Percentiles rank a stretch among this genome's conserved stretches.
Conservation (phyloP, 2,888 invertebrate species). For the Rhimphoctona megacephalus region DNA sequence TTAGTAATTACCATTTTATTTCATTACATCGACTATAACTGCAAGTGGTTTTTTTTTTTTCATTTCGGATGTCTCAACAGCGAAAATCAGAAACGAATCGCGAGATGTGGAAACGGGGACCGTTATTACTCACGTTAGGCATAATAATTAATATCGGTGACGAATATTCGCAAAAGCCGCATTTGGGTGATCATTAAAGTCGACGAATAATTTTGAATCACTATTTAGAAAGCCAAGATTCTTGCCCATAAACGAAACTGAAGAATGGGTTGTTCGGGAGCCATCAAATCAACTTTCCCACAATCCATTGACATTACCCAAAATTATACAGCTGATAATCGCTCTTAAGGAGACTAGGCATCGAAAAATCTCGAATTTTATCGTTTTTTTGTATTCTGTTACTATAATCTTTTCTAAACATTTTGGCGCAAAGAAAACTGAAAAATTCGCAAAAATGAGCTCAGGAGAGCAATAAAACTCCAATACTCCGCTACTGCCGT, state of each 20-base stretch:
- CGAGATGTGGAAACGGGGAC: neutral
- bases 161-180: neutral
- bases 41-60: neutral
- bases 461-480: no score
- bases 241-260: neutral
- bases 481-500: no score
- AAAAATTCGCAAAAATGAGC: no score
- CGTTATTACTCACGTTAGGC: neutral
- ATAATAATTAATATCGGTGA: neutral
- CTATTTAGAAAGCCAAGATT: neutral
- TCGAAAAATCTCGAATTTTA: no score
- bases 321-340: neutral
- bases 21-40: neutral
- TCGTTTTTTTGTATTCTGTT: no score
- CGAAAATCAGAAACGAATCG: neutral
- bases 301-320: neutral
- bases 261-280: neutral
- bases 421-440: no score
- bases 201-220: no score
- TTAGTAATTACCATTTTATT: neutral
- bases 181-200: neutral
- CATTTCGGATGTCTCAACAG: neutral
- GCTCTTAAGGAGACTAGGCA: neutral
- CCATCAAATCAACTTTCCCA: neutral
- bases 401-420: no score